Evolutionary conservation across 2,797 vertebrate genomes (phyloP).

Genomic region (Tokudaia tokunoshimensis): DNA sequence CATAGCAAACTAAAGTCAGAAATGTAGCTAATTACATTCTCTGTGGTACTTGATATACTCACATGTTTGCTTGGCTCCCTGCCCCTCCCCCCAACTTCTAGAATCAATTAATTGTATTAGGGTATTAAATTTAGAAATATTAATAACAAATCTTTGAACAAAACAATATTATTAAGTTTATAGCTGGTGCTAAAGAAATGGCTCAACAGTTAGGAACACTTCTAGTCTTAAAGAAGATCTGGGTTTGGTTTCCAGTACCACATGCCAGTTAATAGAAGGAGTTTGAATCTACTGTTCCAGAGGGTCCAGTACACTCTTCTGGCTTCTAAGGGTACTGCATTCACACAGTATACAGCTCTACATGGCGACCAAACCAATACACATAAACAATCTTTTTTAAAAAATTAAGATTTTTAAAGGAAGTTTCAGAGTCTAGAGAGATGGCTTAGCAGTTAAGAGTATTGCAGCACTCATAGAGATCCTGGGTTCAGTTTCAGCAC

Average conservation of each 20-base stretch:
- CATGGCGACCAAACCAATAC: background rate
- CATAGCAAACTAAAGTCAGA: conserved; percentile 1
- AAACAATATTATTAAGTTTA: conserved; percentile 39
- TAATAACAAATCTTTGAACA: conserved; percentile 47
- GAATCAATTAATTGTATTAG: conserved; percentile 29
- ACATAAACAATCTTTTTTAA: background rate
- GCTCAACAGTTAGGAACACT: background rate
- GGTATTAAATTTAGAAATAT: conserved; percentile 65
- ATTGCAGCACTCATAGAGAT: background rate
- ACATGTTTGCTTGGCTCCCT: background rate
- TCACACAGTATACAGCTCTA: background rate
- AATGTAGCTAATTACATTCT: background rate
- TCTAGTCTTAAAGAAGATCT: background rate
- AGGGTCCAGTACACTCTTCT: background rate
- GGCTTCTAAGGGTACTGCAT: background rate
- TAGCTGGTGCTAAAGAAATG: background rate
- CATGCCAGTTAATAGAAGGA: background rate
- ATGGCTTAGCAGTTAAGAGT: background rate
- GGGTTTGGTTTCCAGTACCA: background rate
- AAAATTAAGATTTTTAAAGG: background rate
- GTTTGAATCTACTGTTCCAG: background rate
- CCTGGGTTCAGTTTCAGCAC: background rate
- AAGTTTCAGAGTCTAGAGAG: background rate
- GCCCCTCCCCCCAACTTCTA: background rate
- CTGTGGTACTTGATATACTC: background rate